A percentile compares a stretch with the other conserved stretches of the same genome.
These are phyloP conservation scores for Suricata suricatta DNA, from an alignment of 2,113 vertebrate species.

Conservation along the genomic window DNA sequence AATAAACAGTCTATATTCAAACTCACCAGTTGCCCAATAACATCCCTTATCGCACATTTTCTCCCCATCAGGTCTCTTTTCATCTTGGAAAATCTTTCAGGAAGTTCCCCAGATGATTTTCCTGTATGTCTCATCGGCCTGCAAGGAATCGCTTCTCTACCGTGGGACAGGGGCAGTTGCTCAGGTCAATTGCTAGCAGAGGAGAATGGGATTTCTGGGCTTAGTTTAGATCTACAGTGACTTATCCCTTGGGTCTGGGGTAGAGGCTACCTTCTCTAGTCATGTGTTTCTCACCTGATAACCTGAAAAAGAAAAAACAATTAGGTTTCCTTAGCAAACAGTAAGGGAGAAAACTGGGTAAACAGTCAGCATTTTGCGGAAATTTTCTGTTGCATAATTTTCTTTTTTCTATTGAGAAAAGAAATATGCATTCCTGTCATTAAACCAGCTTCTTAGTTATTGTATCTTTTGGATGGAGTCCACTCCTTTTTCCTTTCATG, in stretches of 20 bases:
- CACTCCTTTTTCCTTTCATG: slow-evolving; percentile 41
- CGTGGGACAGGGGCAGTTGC: not conserved
- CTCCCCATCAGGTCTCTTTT: not conserved
- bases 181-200: not conserved
- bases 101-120: not conserved
- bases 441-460: slow-evolving; percentile 52
- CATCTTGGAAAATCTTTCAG: not conserved
- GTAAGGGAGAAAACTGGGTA: not conserved
- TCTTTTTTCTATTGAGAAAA: slow-evolving; percentile 19
- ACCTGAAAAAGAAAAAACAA: not conserved
- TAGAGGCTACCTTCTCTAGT: not conserved
- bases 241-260: not conserved
- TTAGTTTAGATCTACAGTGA: not conserved
- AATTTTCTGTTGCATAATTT: not conserved
- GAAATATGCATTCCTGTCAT: slow-evolving; percentile 29
- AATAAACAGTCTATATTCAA: not conserved
- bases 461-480: slow-evolving; percentile 61
- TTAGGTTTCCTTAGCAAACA: not conserved
- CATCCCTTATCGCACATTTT: not conserved
- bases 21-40: not conserved
- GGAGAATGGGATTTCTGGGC: not conserved
- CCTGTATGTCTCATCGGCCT: not conserved
- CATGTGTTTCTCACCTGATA: not conserved
- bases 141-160: not conserved
- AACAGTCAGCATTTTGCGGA: not conserved